These are phyloP conservation scores for Coremacera marginata DNA, from an alignment of 2,888 invertebrate genomes.

Conservation along the genomic window DNA sequence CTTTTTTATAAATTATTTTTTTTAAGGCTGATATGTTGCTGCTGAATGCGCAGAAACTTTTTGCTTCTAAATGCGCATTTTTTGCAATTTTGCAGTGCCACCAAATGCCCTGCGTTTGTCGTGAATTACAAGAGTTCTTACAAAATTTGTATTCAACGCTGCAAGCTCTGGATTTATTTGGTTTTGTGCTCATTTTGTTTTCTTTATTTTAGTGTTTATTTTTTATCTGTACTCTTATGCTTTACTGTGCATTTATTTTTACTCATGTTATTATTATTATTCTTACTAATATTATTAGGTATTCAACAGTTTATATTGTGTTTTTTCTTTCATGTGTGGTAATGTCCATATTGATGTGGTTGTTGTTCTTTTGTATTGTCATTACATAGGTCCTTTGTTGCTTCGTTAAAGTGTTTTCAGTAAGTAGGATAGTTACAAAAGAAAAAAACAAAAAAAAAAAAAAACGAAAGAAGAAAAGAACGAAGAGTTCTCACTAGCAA, in stretches of 20 bases:
- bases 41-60: too few relatives aligned
- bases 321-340: background rate
- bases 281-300: background rate
- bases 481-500: too few relatives aligned
- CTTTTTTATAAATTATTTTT: too few relatives aligned
- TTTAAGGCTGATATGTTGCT: too few relatives aligned
- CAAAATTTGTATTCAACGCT: constrained; percentile 14
- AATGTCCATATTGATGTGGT: background rate
- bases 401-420: background rate
- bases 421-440: background rate
- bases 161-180: constrained; percentile 1
- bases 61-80: too few relatives aligned
- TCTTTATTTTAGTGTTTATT: background rate
- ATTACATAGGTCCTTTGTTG: background rate
- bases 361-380: background rate
- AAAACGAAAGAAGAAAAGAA: too few relatives aligned
- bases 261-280: too few relatives aligned
- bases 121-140: background rate
- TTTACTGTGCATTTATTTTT: background rate
- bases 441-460: background rate
- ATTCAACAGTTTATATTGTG: too few relatives aligned
- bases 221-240: background rate
- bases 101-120: background rate
- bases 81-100: background rate
- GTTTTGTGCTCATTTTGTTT: background rate